Evolutionary conservation across 2,888 invertebrate genomes (phyloP).

Genomic region (Metopia argyrocephala): DNA sequence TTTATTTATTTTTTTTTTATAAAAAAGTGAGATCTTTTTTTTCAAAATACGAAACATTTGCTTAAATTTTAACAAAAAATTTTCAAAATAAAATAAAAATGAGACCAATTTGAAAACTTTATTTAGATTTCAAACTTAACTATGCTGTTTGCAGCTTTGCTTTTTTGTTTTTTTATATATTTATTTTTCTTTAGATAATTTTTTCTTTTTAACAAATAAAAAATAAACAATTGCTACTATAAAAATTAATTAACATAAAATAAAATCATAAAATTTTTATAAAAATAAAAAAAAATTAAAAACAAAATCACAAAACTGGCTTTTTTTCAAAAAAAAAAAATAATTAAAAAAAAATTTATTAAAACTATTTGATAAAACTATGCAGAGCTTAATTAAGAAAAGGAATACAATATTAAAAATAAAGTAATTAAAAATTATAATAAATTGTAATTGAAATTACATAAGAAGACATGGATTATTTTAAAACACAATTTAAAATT

Average conservation of each 20-base stretch:
- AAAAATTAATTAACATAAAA: conserved; percentile 65
- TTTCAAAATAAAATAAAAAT: conserved; percentile 65
- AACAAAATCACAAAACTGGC: conserved; percentile 75
- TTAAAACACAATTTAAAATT: no score
- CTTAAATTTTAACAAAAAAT: conserved; percentile 59
- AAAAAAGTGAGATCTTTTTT: conserved; percentile 50
- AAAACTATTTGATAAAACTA: conserved; percentile 24
- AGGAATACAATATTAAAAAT: conserved; percentile 17
- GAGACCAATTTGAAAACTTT: conserved; percentile 78
- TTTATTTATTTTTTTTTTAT: conserved; percentile 3
- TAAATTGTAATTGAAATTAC: conserved; percentile 71
- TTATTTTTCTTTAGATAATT: conserved; percentile 24
- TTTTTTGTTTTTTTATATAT: conserved; percentile 10
- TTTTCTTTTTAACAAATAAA: conserved; percentile 47
- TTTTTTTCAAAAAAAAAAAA: conserved; percentile 46
- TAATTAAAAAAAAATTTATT: conserved; percentile 21
- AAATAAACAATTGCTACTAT: conserved; percentile 57
- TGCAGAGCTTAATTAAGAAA: conserved; percentile 6
- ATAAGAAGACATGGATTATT: conserved; percentile 70
- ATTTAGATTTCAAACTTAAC: conserved; percentile 62
- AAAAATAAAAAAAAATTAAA: conserved; percentile 63
- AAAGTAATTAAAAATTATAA: conserved; percentile 37
- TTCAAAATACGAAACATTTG: conserved; percentile 62
- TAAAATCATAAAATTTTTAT: conserved; percentile 65
- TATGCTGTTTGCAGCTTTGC: not conserved